Conservation (phyloP, 2,797 vertebrate genomes). For the Psittacula derbiana region DNA sequence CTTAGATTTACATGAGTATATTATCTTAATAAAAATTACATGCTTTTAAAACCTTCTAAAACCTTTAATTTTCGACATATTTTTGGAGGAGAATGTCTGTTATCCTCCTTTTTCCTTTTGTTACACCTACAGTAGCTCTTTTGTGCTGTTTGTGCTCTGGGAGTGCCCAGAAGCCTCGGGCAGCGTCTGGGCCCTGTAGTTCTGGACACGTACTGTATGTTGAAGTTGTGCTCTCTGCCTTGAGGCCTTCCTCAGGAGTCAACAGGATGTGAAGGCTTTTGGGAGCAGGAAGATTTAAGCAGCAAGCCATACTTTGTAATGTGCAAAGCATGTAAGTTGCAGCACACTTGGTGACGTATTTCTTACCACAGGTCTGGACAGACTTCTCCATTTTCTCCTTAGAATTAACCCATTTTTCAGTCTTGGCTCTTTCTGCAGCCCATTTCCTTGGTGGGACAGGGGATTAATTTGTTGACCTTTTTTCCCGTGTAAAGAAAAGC, state of each 20-base stretch:
- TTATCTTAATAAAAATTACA: not conserved
- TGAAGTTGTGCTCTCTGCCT: rapidly evolving
- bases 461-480: not conserved
- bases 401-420: not conserved
- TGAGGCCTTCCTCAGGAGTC: not conserved
- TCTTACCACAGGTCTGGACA: not conserved
- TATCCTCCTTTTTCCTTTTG: not conserved
- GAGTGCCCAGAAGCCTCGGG: rapidly evolving
- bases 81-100: not conserved
- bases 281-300: not conserved
- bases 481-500: not conserved
- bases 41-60: not conserved
- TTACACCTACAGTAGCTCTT: rapidly evolving
- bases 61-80: not conserved
- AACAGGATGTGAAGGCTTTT: rapidly evolving
- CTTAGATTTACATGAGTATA: not conserved
- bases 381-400: not conserved
- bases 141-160: not conserved
- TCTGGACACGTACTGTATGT: rapidly evolving
- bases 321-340: not conserved
- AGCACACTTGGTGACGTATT: not conserved
- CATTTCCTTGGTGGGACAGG: not conserved
- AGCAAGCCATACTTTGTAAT: not conserved
- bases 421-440: not conserved
- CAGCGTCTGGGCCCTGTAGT: rapidly evolving